Evolutionary conservation across 2,797 vertebrate genomes (phyloP).

Genomic region (Columba guinea): DNA sequence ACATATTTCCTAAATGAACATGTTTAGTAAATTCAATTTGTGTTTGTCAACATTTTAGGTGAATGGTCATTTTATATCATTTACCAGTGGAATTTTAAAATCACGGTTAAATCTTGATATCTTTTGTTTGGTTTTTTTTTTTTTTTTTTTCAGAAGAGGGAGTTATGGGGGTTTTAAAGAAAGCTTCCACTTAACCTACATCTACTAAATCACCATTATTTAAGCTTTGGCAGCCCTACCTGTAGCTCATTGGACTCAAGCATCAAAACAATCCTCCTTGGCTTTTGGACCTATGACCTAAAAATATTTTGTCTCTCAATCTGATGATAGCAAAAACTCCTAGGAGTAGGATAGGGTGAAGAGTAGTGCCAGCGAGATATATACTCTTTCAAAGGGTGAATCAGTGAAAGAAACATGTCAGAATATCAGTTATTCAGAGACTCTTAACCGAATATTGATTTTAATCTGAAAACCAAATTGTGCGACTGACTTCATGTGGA

Average conservation of each 20-base stretch:
- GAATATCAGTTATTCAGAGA: background rate
- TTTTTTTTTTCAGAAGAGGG: background rate
- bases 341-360: background rate
- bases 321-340: background rate
- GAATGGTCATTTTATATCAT: background rate
- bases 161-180: background rate
- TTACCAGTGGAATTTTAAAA: background rate
- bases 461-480: background rate
- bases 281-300: background rate
- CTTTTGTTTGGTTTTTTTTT: background rate
- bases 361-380: background rate
- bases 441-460: background rate
- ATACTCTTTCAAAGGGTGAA: background rate
- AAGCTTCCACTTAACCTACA: background rate
- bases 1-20: background rate
- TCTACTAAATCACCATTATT: background rate
- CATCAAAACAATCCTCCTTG: background rate
- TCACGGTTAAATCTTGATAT: background rate
- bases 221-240: background rate
- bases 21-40: background rate
- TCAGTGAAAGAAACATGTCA: background rate
- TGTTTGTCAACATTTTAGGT: background rate
- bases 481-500: background rate
- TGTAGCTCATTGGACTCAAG: background rate
- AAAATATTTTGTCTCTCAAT: background rate